Conservation (phyloP, 1,140 invertebrate genomes). For the Carcinoscorpius rotundicauda region DNA sequence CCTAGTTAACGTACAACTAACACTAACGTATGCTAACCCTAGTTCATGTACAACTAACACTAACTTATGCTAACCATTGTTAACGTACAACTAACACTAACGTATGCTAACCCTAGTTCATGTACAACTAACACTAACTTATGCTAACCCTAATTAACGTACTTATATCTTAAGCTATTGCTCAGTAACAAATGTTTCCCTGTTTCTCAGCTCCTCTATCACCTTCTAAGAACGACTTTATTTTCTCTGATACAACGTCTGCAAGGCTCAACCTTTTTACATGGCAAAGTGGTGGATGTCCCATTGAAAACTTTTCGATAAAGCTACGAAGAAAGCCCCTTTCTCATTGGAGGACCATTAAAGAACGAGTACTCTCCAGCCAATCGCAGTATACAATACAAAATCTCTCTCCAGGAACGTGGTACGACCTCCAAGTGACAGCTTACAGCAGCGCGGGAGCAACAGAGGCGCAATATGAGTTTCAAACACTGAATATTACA, state of each 20-base stretch:
- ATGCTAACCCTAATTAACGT: too few relatives aligned
- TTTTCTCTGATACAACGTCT: slow-evolving; percentile 10
- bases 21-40: too few relatives aligned
- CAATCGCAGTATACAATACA: slow-evolving; percentile 4
- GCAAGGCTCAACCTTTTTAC: slow-evolving; percentile 9
- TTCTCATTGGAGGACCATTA: background rate
- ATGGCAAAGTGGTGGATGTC: slow-evolving; percentile 16
- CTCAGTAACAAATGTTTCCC: too few relatives aligned
- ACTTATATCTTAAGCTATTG: too few relatives aligned
- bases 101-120: too few relatives aligned
- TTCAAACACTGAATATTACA: slow-evolving; percentile 1
- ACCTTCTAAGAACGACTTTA: slow-evolving; percentile 5
- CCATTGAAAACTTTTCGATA: slow-evolving; percentile 13
- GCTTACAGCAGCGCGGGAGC: slow-evolving; percentile 13
- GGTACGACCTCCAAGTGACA: slow-evolving; percentile 14
- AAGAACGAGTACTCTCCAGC: background rate
- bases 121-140: too few relatives aligned
- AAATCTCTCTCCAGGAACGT: slow-evolving; percentile 7
- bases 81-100: too few relatives aligned
- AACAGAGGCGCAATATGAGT: slow-evolving; percentile 15
- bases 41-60: too few relatives aligned
- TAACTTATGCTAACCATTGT: too few relatives aligned
- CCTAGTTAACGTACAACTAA: too few relatives aligned
- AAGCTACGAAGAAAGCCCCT: background rate
- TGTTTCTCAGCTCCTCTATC: slow-evolving; percentile 7